Base-by-base conservation (phyloP, 2,797 vertebrate species). In the Aldrovandia affinis region DNA sequence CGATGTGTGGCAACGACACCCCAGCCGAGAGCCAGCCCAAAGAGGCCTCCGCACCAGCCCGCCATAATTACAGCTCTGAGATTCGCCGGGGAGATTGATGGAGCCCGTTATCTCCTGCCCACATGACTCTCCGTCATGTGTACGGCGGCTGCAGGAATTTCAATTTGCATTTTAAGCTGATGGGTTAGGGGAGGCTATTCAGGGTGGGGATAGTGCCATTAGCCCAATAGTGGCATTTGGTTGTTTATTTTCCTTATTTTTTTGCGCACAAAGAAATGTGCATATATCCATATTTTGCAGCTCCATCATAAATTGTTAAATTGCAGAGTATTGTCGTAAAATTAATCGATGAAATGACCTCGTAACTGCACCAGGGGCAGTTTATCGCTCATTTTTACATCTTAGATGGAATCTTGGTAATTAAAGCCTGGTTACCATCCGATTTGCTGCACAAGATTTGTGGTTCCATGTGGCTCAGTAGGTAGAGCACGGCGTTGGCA, bases 121-220 rank as follows among this genome's bases (percentile, higher is more conserved):
- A 83, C 86, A 81, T 84, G 70, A 50, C 81, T 83, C 77, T 82
- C 83, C 73, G 82, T 84, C 85, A 70, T 80, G 70, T 82, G 83
- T 30, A 68, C 70, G 55, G 70, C 68, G 77, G 59, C 63, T 85
- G 83, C 85, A 30, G 80, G 85, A 83, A 84, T 87, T 87, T 83
- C 78, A 81, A 81, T 90, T 86, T 88, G 82, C 88, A 85, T 88
- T 73, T 84, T 61, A 80, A 83, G 83, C 50, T 42, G 85, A 65
- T 63, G 75, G 63, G 44, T 61, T 59, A 80, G 52, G 79, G 80
- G 25, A 85, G 75, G 80, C 77, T 61, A 82, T 78, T 77, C 70
- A 85, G 65, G 22, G 28, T 47, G 3, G 44, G 61, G 39, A 42
- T 7, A 63, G 18, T 36, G 52, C 33, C 20, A 83, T 87, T 83